phyloP scores from a whole-genome alignment of 2,113 vertebrate genomes.

The Atrichornis clamosus region DNA sequence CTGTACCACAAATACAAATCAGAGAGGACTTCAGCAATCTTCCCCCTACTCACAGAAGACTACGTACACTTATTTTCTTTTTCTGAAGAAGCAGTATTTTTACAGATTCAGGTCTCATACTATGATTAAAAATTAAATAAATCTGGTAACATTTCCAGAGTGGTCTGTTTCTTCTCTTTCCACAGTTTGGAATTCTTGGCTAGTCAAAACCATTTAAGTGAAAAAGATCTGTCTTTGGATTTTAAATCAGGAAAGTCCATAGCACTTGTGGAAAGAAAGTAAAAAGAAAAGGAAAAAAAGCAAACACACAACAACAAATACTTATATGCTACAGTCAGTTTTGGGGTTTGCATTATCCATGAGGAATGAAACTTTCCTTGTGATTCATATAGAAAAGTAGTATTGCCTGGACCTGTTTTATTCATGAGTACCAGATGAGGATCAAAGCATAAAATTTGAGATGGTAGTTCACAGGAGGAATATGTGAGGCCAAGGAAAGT shows the following conservation, averaged over 20 bases:
- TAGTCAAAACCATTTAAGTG: background rate
- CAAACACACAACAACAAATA: background rate
- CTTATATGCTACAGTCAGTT: background rate
- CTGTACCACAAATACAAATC: background rate
- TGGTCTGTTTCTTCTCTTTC: background rate
- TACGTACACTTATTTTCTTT: background rate
- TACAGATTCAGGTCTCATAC: background rate
- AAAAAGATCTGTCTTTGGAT: background rate
- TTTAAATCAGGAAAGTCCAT: background rate
- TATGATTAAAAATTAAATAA: background rate
- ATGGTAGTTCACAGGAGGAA: background rate
- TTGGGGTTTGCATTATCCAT: background rate
- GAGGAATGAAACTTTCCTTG: background rate
- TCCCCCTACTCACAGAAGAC: background rate
- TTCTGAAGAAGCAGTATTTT: background rate
- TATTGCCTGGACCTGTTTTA: background rate
- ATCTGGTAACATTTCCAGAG: background rate
- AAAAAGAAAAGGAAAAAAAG: fast-evolving
- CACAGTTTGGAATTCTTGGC: background rate
- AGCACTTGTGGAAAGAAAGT: background rate
- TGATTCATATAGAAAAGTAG: background rate
- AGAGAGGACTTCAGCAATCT: background rate
- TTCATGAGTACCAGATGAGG: background rate
- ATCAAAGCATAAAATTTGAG: constrained; percentile 13
- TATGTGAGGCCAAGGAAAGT: background rate